Evolutionary conservation across 2,888 invertebrate species (phyloP).

Genomic region (Cheilosia vulpina): DNA sequence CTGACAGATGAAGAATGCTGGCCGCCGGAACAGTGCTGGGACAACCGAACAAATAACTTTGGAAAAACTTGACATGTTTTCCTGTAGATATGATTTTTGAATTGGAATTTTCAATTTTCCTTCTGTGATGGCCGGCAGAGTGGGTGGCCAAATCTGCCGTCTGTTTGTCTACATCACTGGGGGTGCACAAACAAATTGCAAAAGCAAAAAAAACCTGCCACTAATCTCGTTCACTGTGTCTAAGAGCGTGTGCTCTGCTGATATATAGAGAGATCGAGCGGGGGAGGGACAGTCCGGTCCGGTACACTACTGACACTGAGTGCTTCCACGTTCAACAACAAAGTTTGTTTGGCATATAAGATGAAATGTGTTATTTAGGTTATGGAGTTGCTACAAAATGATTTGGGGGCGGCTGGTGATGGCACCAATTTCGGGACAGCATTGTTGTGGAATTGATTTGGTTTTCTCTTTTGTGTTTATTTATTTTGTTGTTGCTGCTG

Average conservation of each 20-base stretch:
- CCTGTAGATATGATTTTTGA: constrained; percentile 69
- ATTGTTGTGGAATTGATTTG: constrained; percentile 63
- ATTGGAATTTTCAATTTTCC: constrained; percentile 64
- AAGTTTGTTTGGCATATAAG: constrained; percentile 57
- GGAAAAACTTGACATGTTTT: constrained; percentile 67
- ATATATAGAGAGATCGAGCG: neutral
- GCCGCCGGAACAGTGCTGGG: neutral
- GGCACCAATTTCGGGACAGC: constrained; percentile 44
- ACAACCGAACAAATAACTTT: constrained; percentile 56
- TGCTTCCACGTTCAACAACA: constrained; percentile 41
- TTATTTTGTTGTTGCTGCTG: neutral
- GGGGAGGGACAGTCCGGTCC: neutral
- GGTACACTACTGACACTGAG: neutral
- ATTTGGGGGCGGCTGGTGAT: constrained; percentile 10
- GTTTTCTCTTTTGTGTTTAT: constrained; percentile 20
- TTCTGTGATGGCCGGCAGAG: neutral
- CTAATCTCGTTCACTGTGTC: constrained; percentile 40
- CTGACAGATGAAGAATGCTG: neutral
- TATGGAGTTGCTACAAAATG: neutral
- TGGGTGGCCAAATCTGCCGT: neutral
- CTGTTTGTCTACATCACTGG: constrained; percentile 6
- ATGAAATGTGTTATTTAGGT: constrained; percentile 50
- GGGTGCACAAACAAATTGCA: constrained; percentile 7
- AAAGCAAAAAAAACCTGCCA: constrained; percentile 35
- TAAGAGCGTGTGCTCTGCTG: constrained; percentile 18